phyloP scores from a whole-genome alignment of 23 tunicate genomes.

The Halocynthia aurantium region DNA sequence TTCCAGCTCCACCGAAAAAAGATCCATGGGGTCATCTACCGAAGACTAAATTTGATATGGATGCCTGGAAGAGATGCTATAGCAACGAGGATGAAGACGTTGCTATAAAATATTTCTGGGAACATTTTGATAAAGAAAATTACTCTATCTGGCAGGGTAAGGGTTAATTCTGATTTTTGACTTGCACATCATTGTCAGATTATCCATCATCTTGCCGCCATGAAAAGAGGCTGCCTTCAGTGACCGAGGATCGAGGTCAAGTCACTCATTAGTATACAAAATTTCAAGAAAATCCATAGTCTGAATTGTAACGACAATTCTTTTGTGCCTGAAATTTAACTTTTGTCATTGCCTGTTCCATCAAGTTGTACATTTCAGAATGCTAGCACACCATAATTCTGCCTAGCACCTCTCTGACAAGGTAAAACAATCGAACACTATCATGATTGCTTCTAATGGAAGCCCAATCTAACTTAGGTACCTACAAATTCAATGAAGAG shows the following conservation, averaged over 20 bases:
- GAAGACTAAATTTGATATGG: constrained; percentile 59
- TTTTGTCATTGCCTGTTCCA: neutral
- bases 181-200: too few species aligned
- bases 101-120: constrained; percentile 57
- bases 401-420: too few species aligned
- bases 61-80: constrained; percentile 70
- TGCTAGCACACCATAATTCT: too few species aligned
- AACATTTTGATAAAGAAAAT: constrained; percentile 69
- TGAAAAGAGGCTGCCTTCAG: too few species aligned
- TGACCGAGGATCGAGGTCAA: too few species aligned
- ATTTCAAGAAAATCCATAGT: too few species aligned
- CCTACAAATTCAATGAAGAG: constrained; percentile 72
- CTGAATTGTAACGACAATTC: too few species aligned
- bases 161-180: neutral
- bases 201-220: too few species aligned
- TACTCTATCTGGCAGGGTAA: constrained; percentile 76
- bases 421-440: too few species aligned
- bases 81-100: constrained; percentile 32
- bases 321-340: too few species aligned
- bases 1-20: constrained; percentile 33
- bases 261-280: too few species aligned
- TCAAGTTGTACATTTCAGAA: neutral
- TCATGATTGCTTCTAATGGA: too few species aligned
- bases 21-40: constrained; percentile 89
- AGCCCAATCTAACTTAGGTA: neutral